These are phyloP conservation scores for Gonioctena quinquepunctata DNA, from an alignment of 1,140 invertebrate genomes.

Conservation along the genomic window DNA sequence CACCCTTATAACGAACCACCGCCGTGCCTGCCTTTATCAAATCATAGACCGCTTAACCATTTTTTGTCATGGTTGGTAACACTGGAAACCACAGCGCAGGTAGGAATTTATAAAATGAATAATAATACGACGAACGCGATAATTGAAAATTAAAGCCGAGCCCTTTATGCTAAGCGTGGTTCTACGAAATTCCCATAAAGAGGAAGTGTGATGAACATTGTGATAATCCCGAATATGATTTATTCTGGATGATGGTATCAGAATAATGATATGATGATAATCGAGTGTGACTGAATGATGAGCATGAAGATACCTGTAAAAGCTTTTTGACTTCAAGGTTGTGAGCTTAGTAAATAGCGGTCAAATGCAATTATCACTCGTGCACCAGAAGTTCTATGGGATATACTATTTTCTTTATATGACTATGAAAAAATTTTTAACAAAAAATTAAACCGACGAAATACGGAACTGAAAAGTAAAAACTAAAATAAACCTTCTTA, in stretches of 20 bases:
- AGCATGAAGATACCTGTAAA: no score
- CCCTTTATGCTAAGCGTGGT: not conserved
- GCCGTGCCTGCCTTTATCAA: not conserved
- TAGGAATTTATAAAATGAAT: not conserved
- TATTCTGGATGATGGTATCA: not conserved
- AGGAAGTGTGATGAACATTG: not conserved
- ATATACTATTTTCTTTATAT: no score
- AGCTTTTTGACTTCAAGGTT: no score
- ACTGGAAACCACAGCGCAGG: not conserved
- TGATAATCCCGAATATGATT: not conserved
- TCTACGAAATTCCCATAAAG: not conserved
- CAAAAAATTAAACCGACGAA: no score
- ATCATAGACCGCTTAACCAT: not conserved
- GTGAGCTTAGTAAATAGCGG: no score
- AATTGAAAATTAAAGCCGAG: not conserved
- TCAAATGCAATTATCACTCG: no score
- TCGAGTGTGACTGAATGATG: not conserved
- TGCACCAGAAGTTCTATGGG: no score
- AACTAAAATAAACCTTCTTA: no score
- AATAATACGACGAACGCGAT: not conserved
- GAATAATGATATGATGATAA: not conserved
- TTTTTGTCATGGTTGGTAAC: conserved; percentile 8
- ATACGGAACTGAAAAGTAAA: no score
- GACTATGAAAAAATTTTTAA: no score
- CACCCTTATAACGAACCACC: not conserved